Conservation (phyloP, 2,888 invertebrate species). For the Coelopa pilipes region DNA sequence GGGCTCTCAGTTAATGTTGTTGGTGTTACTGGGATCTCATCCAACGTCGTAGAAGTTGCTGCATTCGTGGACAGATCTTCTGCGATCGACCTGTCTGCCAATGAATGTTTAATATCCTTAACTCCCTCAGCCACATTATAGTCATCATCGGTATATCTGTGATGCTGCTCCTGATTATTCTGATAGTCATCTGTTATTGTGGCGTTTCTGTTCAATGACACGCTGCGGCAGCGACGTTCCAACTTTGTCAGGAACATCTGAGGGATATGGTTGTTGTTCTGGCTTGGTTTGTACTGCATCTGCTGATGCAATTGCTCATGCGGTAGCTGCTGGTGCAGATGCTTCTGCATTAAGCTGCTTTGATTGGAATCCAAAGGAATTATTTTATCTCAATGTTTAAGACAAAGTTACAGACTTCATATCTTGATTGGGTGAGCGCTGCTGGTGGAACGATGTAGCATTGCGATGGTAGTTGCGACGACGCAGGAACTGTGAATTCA, state of each 20-base stretch:
- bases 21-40: background rate
- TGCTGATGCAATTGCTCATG: slow-evolving; percentile 40
- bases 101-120: background rate
- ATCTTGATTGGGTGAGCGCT: slow-evolving; percentile 36
- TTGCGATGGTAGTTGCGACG: slow-evolving; percentile 42
- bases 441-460: slow-evolving; percentile 35
- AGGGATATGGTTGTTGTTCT: slow-evolving; percentile 35
- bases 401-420: background rate
- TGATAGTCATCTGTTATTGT: slow-evolving; percentile 5
- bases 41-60: background rate
- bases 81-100: background rate
- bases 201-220: slow-evolving; percentile 18
- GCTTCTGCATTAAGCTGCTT: background rate
- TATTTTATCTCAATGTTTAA: background rate
- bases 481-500: slow-evolving; percentile 43
- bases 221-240: slow-evolving; percentile 42
- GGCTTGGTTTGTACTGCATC: slow-evolving; percentile 24
- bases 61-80: slow-evolving; percentile 20
- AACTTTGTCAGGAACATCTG: slow-evolving; percentile 38
- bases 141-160: slow-evolving; percentile 4
- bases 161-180: slow-evolving; percentile 1
- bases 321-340: slow-evolving; percentile 17
- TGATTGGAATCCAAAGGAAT: background rate
- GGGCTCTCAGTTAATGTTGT: background rate
- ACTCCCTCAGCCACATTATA: background rate